These are phyloP conservation scores for Centroberyx gerrardi DNA, from an alignment of 2,797 vertebrate species.

Conservation along the genomic window DNA sequence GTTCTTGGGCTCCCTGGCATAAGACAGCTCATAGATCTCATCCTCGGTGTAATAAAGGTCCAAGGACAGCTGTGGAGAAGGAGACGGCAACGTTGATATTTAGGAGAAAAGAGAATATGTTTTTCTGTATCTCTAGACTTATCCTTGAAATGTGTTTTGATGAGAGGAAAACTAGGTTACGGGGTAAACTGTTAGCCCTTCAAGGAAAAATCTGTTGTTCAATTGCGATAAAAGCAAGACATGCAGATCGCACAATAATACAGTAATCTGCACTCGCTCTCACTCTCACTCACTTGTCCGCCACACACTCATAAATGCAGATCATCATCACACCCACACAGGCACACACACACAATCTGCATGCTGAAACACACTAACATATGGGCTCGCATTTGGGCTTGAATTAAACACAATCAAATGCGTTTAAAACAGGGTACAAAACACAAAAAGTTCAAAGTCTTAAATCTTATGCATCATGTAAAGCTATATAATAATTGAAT, in stretches of 20 bases:
- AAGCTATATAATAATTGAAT: conserved; percentile 25
- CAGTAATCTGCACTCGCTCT: conserved; percentile 68
- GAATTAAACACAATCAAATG: conserved; percentile 35
- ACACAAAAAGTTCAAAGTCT: too few relatives aligned
- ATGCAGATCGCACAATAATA: conserved; percentile 67
- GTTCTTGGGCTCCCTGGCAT: conserved; percentile 94
- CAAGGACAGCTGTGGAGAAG: conserved; percentile 90
- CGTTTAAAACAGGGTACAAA: too few relatives aligned
- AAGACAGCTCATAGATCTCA: conserved; percentile 97
- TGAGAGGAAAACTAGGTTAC: conserved; percentile 47
- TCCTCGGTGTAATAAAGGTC: conserved; percentile 98
- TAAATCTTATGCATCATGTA: conserved; percentile 47
- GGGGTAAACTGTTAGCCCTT: conserved; percentile 64
- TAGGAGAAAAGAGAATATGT: conserved; percentile 20
- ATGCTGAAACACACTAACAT: conserved; percentile 63
- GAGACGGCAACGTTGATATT: conserved; percentile 32
- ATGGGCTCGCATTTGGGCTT: conserved; percentile 66
- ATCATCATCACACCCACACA: conserved; percentile 79
- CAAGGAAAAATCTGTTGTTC: conserved; percentile 63
- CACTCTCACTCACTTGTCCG: conserved; percentile 76
- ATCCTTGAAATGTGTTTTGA: conserved; percentile 62
- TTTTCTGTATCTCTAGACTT: conserved; percentile 33
- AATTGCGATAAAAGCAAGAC: conserved; percentile 55
- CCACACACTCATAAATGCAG: conserved; percentile 80
- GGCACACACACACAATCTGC: conserved; percentile 57